phyloP scores from a whole-genome alignment of 2,113 vertebrate species.

The Antechinus flavipes region DNA sequence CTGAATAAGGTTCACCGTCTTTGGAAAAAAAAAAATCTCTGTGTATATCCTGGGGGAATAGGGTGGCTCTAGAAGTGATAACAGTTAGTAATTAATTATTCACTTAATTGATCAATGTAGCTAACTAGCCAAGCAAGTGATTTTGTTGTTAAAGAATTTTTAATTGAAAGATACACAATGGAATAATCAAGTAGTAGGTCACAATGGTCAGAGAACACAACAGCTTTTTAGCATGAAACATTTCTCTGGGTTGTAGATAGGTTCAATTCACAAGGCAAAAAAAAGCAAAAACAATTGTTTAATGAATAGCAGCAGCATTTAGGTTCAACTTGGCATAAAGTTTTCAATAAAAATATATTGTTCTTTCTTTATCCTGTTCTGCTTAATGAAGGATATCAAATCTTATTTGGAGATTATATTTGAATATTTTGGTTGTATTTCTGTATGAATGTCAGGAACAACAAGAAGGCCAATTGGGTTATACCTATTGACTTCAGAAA shows the following conservation, averaged over 20 bases:
- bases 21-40: background rate
- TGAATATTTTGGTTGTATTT: background rate
- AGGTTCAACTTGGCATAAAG: constrained; percentile 22
- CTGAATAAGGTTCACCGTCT: background rate
- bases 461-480: background rate
- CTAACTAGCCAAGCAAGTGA: background rate
- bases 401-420: background rate
- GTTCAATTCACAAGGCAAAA: background rate
- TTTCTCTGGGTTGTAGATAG: background rate
- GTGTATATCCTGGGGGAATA: background rate
- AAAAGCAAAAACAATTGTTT: background rate
- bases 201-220: background rate
- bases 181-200: background rate
- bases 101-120: background rate
- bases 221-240: background rate
- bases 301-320: background rate
- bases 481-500: background rate
- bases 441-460: background rate
- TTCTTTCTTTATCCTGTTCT: background rate
- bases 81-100: background rate
- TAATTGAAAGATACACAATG: background rate
- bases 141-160: background rate
- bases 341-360: background rate
- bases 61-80: background rate
- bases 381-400: background rate